Base-by-base conservation (phyloP, 1,140 invertebrate genomes). In the Halictus rubicundus region DNA sequence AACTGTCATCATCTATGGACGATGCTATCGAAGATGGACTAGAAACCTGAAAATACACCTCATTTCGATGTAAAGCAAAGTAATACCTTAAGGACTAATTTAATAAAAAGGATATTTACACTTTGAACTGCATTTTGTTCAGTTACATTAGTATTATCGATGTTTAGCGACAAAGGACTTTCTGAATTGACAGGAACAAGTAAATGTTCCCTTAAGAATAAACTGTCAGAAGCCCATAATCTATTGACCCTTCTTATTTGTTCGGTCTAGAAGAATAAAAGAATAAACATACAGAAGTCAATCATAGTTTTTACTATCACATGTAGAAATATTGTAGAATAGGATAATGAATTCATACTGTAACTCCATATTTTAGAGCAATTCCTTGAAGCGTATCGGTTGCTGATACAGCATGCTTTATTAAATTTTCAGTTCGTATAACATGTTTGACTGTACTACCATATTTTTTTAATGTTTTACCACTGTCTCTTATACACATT, bases 361-460 rank as follows among this genome's bases (percentile, higher is more conserved):
- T 97, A 86, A 97, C 96, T 89, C 97, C 96, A 94, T 98, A 98
- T 95, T 97, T 98, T 46, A 98, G 94, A 32, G 98, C 97, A 83
- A 99, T 96, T 86, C 98, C 97, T 94, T 98, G 97, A 77, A 99
- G 93, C n/a, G 98, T 98, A 91, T 99, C 98, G 23, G 95, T 95
- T 89, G 96, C 95, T 39, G 94, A 92, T 77, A 99, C 95, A 59
- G 93, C 94, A 91, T 98, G 97, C 91, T 97, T 96, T 75, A 98
- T 94, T 86, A 96, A 95, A 85, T 95, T 95, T 88, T 96, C 96
- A 87, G 95, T 94, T 85, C 94, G 93, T 87, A 92, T 92, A 83
- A 94, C 90, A 89, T 94, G 93, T 92, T 95, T 97, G 81, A 96
- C 96, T 57, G 97, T 98, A 88, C 96, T 98, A 63, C 97, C 97